Evolutionary conservation across 2,797 vertebrate species (phyloP).

Genomic region (Lagocephalus sceleratus): DNA sequence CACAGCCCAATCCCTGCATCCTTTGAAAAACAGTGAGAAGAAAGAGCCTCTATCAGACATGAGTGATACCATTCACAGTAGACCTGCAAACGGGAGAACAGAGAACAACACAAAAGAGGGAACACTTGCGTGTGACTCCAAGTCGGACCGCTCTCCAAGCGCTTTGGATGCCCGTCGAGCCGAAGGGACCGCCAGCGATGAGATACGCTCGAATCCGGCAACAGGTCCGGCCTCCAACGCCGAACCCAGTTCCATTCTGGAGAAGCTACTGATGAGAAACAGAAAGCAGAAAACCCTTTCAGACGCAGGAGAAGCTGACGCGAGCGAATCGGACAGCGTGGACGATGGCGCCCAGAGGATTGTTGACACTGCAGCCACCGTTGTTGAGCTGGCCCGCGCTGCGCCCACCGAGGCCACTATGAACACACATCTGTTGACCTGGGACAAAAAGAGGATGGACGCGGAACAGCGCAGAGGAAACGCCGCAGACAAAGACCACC

Average conservation of each 20-base stretch:
- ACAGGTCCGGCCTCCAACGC: constrained; percentile 6
- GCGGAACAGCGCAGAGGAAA: constrained; percentile 17
- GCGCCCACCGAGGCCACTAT: constrained; percentile 14
- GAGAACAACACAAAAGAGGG: constrained; percentile 29
- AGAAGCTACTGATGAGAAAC: constrained; percentile 67
- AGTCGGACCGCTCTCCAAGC: constrained; percentile 24
- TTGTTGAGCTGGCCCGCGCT: constrained; percentile 5
- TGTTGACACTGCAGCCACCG: constrained; percentile 1
- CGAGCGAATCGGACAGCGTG: not conserved
- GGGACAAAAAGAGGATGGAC: constrained; percentile 10
- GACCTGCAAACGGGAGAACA: constrained; percentile 32
- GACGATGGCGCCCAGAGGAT: constrained; percentile 9
- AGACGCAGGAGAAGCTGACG: constrained; percentile 37
- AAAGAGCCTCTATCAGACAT: constrained; percentile 52
- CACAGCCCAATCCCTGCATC: constrained; percentile 54
- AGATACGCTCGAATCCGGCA: not conserved
- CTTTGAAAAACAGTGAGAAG: constrained; percentile 62
- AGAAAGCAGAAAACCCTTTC: constrained; percentile 42
- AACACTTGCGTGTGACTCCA: constrained; percentile 14
- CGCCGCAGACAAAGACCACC: constrained; percentile 1
- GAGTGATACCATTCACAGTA: constrained; percentile 44
- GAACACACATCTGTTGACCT: not conserved
- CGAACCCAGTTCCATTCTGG: constrained; percentile 68
- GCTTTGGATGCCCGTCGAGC: constrained; percentile 11
- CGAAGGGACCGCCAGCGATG: too few relatives aligned